Conservation (phyloP, 2,113 vertebrate genomes). For the Microtus richardsoni region DNA sequence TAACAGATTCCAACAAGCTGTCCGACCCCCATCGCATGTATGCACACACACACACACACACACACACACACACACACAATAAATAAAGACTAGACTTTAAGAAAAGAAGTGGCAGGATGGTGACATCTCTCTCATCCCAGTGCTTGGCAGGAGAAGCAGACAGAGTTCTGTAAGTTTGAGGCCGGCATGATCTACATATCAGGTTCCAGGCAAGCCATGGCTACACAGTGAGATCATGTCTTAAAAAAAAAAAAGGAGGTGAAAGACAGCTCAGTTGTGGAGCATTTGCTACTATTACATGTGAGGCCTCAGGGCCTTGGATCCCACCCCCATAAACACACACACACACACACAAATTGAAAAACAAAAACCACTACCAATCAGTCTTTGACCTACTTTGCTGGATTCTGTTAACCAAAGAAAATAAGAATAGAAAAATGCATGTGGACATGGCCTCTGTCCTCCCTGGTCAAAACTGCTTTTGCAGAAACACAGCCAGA, state of each 20-base stretch:
- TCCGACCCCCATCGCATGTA: not conserved
- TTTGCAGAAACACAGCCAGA: not conserved
- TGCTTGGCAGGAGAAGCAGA: not conserved
- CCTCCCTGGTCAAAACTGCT: not conserved
- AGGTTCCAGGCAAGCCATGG: not conserved
- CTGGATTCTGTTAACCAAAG: slow-evolving; percentile 28
- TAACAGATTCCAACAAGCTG: not conserved
- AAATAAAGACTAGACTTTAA: not conserved
- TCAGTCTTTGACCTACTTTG: not conserved
- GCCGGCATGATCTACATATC: not conserved
- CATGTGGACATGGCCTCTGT: not conserved
- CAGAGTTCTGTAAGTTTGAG: not conserved
- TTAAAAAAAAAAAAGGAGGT: not conserved
- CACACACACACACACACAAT: not conserved
- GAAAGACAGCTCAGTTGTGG: not conserved
- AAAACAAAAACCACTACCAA: slow-evolving; percentile 28
- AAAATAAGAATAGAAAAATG: slow-evolving; percentile 41
- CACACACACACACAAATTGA: not conserved
- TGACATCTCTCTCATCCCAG: not conserved
- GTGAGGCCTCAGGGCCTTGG: too few species aligned
- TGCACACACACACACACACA: too few species aligned
- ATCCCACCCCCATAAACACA: not conserved
- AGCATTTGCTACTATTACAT: not conserved
- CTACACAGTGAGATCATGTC: not conserved
- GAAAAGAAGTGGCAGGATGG: too few species aligned